Evolutionary conservation across 2,113 vertebrate genomes (phyloP).

Genomic region (Morone saxatilis): DNA sequence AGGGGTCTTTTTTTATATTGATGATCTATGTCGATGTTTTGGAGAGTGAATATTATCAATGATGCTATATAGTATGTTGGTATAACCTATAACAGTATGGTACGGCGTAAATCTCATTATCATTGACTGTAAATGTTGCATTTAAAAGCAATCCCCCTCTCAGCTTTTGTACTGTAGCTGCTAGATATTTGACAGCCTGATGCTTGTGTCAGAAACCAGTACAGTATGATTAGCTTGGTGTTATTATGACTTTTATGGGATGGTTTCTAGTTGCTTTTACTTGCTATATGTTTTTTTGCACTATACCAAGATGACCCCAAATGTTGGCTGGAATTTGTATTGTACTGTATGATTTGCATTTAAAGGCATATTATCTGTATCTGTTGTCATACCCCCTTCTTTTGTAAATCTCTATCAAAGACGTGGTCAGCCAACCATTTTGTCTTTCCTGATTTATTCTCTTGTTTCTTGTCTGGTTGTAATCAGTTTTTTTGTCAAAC

Average conservation of each 20-base stretch:
- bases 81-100: conserved; percentile 53
- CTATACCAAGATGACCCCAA: conserved; percentile 46
- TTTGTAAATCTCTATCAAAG: not conserved
- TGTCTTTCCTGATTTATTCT: conserved; percentile 27
- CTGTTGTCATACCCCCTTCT: not conserved
- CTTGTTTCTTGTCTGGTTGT: not conserved
- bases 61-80: conserved; percentile 56
- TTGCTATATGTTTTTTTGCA: conserved; percentile 6
- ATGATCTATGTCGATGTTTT: conserved; percentile 47
- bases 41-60: conserved; percentile 69
- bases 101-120: conserved; percentile 39
- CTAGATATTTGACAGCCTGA: conserved; percentile 55
- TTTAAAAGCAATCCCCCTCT: conserved; percentile 40
- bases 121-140: conserved; percentile 58
- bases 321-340: not conserved
- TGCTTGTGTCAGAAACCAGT: conserved; percentile 42
- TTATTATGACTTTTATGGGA: conserved; percentile 30
- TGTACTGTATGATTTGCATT: not conserved
- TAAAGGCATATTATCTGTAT: not conserved
- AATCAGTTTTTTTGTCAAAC: not conserved
- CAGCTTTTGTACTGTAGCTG: conserved; percentile 57
- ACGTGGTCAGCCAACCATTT: conserved; percentile 66
- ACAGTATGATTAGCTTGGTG: conserved; percentile 43
- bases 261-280: conserved; percentile 44
- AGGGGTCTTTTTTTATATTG: conserved; percentile 42